These are phyloP conservation scores for Morpho achilles DNA, from an alignment of 2,888 invertebrate species.

Conservation along the genomic window DNA sequence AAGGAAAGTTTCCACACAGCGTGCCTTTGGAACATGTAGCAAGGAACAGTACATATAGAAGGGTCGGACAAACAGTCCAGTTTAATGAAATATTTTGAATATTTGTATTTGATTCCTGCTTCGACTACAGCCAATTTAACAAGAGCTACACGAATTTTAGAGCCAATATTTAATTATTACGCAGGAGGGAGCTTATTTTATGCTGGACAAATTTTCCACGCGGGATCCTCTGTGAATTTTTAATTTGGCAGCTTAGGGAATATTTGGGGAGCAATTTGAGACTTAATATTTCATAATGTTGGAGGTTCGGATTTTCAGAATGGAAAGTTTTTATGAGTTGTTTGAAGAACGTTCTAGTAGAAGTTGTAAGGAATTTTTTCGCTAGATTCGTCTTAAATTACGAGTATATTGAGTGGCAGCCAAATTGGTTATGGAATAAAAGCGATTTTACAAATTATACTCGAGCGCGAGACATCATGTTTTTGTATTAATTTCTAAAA, in stretches of 20 bases:
- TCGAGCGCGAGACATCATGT: not conserved
- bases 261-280: conserved; percentile 53
- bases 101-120: conserved; percentile 64
- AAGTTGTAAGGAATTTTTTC: conserved; percentile 10
- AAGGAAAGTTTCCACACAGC: conserved; percentile 25
- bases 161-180: conserved; percentile 5
- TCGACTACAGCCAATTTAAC: conserved; percentile 33
- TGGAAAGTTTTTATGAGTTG: conserved; percentile 35
- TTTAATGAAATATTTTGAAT: conserved; percentile 72
- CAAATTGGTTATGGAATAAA: conserved; percentile 11
- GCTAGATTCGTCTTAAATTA: conserved; percentile 6
- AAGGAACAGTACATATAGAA: conserved; percentile 34
- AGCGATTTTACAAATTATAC: conserved; percentile 12
- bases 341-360: conserved; percentile 25
- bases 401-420: conserved; percentile 7
- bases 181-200: conserved; percentile 28
- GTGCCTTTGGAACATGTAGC: conserved; percentile 26
- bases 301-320: conserved; percentile 31
- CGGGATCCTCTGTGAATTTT: conserved; percentile 44
- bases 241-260: conserved; percentile 51
- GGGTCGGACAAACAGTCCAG: conserved; percentile 48
- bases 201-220: conserved; percentile 32
- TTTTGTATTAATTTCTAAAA: too few relatives aligned
- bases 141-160: conserved; percentile 29
- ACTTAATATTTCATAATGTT: conserved; percentile 41